Evolutionary conservation across 2,888 invertebrate species (phyloP).

Genomic region (Tetranychus truncatus): DNA sequence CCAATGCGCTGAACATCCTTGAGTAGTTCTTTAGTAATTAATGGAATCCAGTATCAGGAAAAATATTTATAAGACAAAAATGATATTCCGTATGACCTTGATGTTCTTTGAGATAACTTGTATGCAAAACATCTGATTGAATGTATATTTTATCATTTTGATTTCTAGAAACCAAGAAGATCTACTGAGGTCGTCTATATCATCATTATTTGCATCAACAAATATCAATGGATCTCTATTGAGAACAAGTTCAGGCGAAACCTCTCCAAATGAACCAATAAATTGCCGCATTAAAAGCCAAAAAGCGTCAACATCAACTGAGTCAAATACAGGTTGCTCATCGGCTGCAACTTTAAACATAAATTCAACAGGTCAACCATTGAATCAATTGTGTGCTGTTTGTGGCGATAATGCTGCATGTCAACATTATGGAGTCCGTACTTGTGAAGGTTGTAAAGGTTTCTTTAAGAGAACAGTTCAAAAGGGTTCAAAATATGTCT

Average conservation of each 20-base stretch:
- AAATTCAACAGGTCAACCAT: slow-evolving; percentile 80
- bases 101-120: not conserved
- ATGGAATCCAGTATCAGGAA: not conserved
- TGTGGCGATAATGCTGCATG: slow-evolving; percentile 97
- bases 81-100: not conserved
- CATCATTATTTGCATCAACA: not conserved
- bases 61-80: not conserved
- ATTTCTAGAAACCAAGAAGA: not conserved
- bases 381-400: slow-evolving; percentile 66
- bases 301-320: not conserved
- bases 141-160: not conserved
- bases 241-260: not conserved
- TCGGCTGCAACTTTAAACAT: slow-evolving; percentile 95
- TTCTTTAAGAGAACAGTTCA: slow-evolving; percentile 72
- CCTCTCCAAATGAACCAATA: not conserved
- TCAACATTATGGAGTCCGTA: slow-evolving; percentile 92
- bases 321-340: slow-evolving; percentile 34
- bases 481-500: slow-evolving; percentile 94
- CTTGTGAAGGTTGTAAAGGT: slow-evolving; percentile 95
- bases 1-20: not conserved
- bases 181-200: not conserved
- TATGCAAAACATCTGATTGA: too few species aligned
- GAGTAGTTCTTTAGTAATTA: not conserved
- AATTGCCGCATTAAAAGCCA: not conserved
- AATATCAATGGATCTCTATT: not conserved